Evolutionary conservation across 2,113 vertebrate genomes (phyloP), one percentile per base, ranked within the genome.

Genomic region (Erythrocercus mccallii): DNA sequence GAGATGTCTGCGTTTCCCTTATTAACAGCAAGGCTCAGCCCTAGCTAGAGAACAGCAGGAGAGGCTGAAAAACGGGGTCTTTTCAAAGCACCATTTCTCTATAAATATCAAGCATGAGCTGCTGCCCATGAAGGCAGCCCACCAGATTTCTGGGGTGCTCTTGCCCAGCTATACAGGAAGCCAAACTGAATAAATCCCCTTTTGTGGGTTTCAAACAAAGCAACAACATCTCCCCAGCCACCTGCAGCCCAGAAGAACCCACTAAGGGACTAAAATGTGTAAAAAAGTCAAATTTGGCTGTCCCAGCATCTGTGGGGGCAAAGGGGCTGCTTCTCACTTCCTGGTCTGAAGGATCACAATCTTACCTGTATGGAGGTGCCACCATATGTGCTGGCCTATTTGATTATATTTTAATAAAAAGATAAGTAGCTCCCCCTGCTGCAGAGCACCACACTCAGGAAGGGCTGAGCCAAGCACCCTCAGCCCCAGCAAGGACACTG

Each of bases 11-110:
- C 50, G 47, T 87, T 94, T 90, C 87, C 76, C 70, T 95, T 90
- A 92, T 82, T 95, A 96, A 89, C 44, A 77, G 89, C 31, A 82
- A 90, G 35, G 87, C 70, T 94, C 92, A 94, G 73, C 69, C 72
- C 56, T 92, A 95, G 60, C 81, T 73, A 72, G 48, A 80, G 78
- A 95, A 94, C 94, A 96, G 95, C 93, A 82, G 95, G 93, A 95
- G 42, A 79, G 19, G 20, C 65, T 79, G 45, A 81, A 74, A 95
- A 91, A 79, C 0, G 12, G 89, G 42, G 85, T 73, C 66, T 93
- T 84, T 91, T 95, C 91, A 95, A 91, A 91, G 85, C 31, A 70
- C 73, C 9, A 4, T 58, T 86, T 58, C 78, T 90, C 90, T 94
- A 47, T 87, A 95, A 94, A 91, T 95, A 95, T 25, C 45, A 47